Conservation (phyloP, 2,797 vertebrate species). For the Lophius americanus region DNA sequence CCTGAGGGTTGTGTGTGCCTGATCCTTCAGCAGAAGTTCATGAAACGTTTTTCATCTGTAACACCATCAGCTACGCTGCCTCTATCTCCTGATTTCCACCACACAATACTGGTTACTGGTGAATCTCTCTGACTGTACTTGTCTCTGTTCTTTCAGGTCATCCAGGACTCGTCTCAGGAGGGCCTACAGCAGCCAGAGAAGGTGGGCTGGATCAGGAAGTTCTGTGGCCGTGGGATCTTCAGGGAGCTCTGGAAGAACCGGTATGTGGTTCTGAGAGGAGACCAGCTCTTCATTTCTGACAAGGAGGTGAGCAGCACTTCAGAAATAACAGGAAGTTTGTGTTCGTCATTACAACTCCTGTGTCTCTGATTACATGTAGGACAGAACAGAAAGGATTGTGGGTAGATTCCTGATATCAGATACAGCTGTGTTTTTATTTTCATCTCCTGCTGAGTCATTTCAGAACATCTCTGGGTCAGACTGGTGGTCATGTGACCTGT, state of each 20-base stretch:
- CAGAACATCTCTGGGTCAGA: conserved; percentile 7
- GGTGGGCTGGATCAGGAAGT: conserved; percentile 94
- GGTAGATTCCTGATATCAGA: background rate
- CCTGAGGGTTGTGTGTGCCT: too few species aligned
- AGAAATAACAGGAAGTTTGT: background rate
- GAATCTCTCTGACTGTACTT: background rate
- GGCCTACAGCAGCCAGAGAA: conserved; percentile 85
- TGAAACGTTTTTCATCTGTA: too few species aligned
- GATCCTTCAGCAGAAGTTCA: too few species aligned
- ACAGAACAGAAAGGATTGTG: conserved; percentile 5
- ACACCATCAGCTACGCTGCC: too few species aligned
- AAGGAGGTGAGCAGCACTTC: conserved; percentile 87
- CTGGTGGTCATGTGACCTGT: conserved; percentile 7
- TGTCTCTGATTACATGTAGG: background rate
- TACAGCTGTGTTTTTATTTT: conserved; percentile 10
- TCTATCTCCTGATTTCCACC: too few species aligned
- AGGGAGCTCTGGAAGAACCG: conserved; percentile 95
- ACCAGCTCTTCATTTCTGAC: conserved; percentile 90
- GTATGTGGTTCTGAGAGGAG: conserved; percentile 89
- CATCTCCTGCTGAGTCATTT: conserved; percentile 11
- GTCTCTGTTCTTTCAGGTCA: conserved; percentile 75
- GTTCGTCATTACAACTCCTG: too few species aligned
- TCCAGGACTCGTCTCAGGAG: conserved; percentile 84
- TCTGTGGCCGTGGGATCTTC: conserved; percentile 94
- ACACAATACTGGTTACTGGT: background rate